Base-by-base conservation (phyloP, 2,797 vertebrate species). In the Crenuchus spilurus region DNA sequence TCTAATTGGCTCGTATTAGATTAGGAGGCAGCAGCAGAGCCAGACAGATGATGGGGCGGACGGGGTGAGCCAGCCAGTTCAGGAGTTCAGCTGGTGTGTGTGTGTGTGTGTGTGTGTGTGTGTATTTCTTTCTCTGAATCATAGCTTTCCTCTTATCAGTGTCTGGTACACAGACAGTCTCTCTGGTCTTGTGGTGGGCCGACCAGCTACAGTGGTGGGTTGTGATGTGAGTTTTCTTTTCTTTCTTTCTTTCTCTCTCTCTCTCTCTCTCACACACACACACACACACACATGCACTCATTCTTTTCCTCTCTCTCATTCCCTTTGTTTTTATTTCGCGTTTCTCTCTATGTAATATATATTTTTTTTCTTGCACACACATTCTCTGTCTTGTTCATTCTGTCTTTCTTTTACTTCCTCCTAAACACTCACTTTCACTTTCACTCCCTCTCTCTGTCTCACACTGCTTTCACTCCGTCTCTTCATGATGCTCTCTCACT, bases 1-100 rank as follows among this genome's bases (percentile, higher is more conserved):
- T 62, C 37, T 78, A 78, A 75, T 81, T 75, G 64, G 33, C 58
- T 41, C 9, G 58, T 11, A 61, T 67, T 70, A 65, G 57, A 78
- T 72, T 72, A 66, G 65, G 30, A 76, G 51, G 18, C n/a, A 57
- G 62, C 48, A 42, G 51, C 70, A 72, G 65, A 62, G 33, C 35
- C 67, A 44, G 55, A 51, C 49, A 42, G 46, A 70, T 48, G 41
- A 49, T 49, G 10, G n/a, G 35, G 16, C 49, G 69, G 26, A 39
- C 52, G 55, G 62, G 58, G 52, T 37, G 60, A 58, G 33, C 48
- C 41, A 64, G 62, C 31, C 55, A 49, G 70, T 58, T 72, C 65
- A 72, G 62, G 18, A 79, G 73, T 72, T 75, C 62, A 55, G 44
- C 0, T 60, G 14, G 1, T 9, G 1, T 66, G 75, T 46, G 33